Evolutionary conservation across 2,797 vertebrate species (phyloP).

Genomic region (Sciaenops ocellatus): DNA sequence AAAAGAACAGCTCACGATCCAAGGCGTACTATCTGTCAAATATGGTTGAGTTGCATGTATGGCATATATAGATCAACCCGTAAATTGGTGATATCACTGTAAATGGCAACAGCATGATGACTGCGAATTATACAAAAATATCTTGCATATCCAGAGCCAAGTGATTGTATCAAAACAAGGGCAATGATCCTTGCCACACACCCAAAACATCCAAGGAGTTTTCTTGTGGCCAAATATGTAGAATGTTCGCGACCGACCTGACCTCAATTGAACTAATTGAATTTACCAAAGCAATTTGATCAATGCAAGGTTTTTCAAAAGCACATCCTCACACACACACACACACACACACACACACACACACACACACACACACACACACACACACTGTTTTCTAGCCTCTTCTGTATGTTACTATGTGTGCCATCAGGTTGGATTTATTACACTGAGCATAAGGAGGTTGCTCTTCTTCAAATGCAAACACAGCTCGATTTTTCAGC

Average conservation of each 20-base stretch:
- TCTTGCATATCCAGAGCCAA: slow-evolving; percentile 3
- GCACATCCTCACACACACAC: slow-evolving; percentile 7
- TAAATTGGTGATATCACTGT: not conserved
- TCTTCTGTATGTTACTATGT: slow-evolving; percentile 28
- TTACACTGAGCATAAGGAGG: slow-evolving; percentile 40
- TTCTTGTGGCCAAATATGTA: slow-evolving; percentile 1
- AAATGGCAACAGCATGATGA: not conserved
- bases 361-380: slow-evolving; percentile 13
- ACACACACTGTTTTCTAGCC: slow-evolving; percentile 18
- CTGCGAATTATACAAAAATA: not conserved
- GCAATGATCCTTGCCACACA: slow-evolving; percentile 2
- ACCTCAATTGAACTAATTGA: not conserved
- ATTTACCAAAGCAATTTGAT: slow-evolving; percentile 17
- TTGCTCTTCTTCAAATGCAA: slow-evolving; percentile 52
- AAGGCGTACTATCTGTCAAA: not conserved
- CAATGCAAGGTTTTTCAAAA: slow-evolving; percentile 18
- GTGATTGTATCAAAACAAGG: not conserved
- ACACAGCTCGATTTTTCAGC: slow-evolving; percentile 36
- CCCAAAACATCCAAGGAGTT: not conserved
- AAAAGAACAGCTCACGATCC: not conserved
- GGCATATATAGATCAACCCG: not conserved
- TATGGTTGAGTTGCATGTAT: not conserved
- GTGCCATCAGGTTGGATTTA: slow-evolving; percentile 47
- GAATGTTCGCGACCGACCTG: not conserved
- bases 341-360: slow-evolving; percentile 2